Evolutionary conservation across 1,140 invertebrate genomes (phyloP).

Genomic region (Triops longicaudatus): DNA sequence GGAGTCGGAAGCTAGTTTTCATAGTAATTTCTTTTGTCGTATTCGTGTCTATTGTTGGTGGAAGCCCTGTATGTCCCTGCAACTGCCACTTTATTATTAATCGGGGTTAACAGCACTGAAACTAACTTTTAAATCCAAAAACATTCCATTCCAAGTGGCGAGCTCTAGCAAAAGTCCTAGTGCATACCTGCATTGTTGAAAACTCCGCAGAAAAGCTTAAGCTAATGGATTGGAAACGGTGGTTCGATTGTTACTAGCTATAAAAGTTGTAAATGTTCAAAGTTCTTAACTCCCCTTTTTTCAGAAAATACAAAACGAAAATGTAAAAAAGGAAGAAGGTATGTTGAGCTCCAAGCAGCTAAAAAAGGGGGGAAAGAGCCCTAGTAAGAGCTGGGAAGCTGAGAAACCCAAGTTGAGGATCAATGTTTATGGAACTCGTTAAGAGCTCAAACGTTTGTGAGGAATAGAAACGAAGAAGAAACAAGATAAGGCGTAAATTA

Average conservation of each 20-base stretch:
- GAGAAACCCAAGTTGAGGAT: not conserved
- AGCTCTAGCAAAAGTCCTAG: too few relatives aligned
- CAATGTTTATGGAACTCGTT: not conserved
- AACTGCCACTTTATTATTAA: too few relatives aligned
- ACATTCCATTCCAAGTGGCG: too few relatives aligned
- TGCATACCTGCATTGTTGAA: too few relatives aligned
- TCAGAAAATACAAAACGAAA: not conserved
- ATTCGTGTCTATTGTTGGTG: too few relatives aligned
- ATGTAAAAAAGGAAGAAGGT: not conserved
- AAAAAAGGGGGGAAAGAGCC: not conserved
- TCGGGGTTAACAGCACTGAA: too few relatives aligned
- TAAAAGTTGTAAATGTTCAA: slow-evolving; percentile 1
- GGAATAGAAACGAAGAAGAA: not conserved
- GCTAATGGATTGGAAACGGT: slow-evolving; percentile 2
- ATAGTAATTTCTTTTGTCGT: too few relatives aligned
- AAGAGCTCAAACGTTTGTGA: not conserved
- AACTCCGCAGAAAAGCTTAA: not conserved
- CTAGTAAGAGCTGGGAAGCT: not conserved
- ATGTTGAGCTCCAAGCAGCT: too few relatives aligned
- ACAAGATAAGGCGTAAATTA: not conserved
- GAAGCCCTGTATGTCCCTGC: too few relatives aligned
- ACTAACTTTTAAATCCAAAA: too few relatives aligned
- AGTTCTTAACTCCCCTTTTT: not conserved
- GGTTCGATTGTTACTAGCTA: not conserved
- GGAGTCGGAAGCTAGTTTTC: too few relatives aligned